Base-by-base conservation (phyloP, 2,113 vertebrate genomes). In the Osmerus eperlanus region DNA sequence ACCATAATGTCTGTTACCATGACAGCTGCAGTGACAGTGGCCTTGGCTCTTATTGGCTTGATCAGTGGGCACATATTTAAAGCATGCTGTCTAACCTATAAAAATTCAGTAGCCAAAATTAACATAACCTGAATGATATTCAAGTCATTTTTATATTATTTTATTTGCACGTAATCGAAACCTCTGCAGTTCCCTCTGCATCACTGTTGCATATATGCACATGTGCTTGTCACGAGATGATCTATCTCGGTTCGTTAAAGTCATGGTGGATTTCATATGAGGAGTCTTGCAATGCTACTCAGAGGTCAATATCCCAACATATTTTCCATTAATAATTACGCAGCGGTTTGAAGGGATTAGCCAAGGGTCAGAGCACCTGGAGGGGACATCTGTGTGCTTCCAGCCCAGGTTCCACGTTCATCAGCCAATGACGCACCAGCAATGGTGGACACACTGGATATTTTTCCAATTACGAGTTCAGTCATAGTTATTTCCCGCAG, bases 281-380 rank as follows among this genome's bases (percentile, higher is more conserved):
- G 61, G 54, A 64, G 68, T 65, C 65, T 81, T 8, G 5, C 80
- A 73, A 23, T 75, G 69, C 79, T 67, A 62, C 75, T 76, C 56
- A 55, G 70, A 71, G 81, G 81, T 82, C 74, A 68, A 75, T 74
- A 75, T 78, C 67, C 56, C 63, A 65, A 62, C 75, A 74, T 69
- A 59, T 80, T 75, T 55, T 5, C 58, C 64, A 72, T 85, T 73
- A 78, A 85, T 85, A 84, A 84, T 76, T 75, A 61, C 86, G 78
- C 70, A 1, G 51, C 55, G 29, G 55, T 77, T 80, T 72, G 63
- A 56, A 11, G 54, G 36, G 61, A 77, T 81, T 77, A 77, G 73
- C 55, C 63, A 53, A 72, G 84, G 79, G 78, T 81, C 67, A 78
- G 64, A 63, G 23, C 23, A 67, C 16, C 0, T 70, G 23, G 73